phyloP scores from a whole-genome alignment of 2,797 vertebrate genomes.

The Sarcophilus harrisii region DNA sequence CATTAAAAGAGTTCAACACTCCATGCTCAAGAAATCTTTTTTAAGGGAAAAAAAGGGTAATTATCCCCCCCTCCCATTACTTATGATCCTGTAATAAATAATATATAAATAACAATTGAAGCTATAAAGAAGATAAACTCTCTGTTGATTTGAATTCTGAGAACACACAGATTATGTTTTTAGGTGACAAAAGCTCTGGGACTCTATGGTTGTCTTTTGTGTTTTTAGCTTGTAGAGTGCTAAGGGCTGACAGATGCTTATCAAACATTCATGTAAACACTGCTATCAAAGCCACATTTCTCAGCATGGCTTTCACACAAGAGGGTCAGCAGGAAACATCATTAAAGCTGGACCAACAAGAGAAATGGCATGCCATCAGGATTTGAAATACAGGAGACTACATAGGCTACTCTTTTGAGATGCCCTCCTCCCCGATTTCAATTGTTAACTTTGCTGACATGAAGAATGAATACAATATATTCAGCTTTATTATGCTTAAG shows the following conservation, averaged over 20 bases:
- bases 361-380: conserved; percentile 73
- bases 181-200: conserved; percentile 83
- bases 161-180: conserved; percentile 81
- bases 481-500: conserved; percentile 40
- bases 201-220: conserved; percentile 80
- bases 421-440: conserved; percentile 12
- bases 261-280: conserved; percentile 87
- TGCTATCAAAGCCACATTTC: conserved; percentile 80
- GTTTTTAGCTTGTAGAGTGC: conserved; percentile 80
- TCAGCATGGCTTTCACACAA: conserved; percentile 70
- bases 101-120: conserved; percentile 79
- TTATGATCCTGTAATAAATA: conserved; percentile 77
- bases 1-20: conserved; percentile 72
- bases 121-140: conserved; percentile 77
- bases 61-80: conserved; percentile 64
- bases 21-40: conserved; percentile 62
- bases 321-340: conserved; percentile 81
- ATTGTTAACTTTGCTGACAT: conserved; percentile 15
- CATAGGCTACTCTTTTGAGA: background rate
- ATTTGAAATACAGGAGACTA: conserved; percentile 33
- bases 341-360: conserved; percentile 75
- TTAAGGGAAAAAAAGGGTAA: conserved; percentile 48
- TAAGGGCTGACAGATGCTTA: conserved; percentile 85
- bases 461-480: conserved; percentile 43
- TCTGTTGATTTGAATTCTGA: conserved; percentile 82